Evolutionary conservation across 2,797 vertebrate species (phyloP).

Genomic region (Nothura maculosa): DNA sequence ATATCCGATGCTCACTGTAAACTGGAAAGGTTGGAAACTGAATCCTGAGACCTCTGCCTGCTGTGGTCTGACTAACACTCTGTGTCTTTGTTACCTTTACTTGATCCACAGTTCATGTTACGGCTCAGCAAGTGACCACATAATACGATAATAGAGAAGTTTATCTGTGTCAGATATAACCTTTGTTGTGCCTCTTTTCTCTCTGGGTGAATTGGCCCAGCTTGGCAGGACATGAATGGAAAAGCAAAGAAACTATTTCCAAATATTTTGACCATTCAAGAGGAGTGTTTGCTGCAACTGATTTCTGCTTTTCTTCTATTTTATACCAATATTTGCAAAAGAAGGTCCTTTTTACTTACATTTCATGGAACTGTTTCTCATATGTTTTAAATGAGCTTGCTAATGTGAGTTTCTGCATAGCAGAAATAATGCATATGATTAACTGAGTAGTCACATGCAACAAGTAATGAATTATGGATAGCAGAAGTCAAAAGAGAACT

Average conservation of each 20-base stretch:
- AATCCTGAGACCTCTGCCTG: constrained; percentile 20
- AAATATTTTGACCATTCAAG: not conserved
- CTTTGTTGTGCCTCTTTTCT: not conserved
- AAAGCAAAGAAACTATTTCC: not conserved
- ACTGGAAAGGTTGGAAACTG: constrained; percentile 69
- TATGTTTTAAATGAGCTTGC: not conserved
- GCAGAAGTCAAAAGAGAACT: constrained; percentile 23
- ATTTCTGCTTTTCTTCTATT: not conserved
- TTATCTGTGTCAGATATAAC: not conserved
- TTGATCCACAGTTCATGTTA: constrained; percentile 31
- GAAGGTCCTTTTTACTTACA: not conserved
- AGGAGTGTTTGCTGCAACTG: not conserved
- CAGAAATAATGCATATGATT: not conserved
- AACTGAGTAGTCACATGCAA: not conserved
- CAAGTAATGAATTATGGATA: constrained; percentile 44
- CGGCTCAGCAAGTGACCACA: constrained; percentile 11
- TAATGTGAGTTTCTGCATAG: not conserved
- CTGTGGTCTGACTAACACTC: constrained; percentile 42
- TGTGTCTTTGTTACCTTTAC: constrained; percentile 33
- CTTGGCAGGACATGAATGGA: not conserved
- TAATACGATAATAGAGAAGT: not conserved
- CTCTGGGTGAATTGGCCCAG: not conserved
- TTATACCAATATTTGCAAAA: not conserved
- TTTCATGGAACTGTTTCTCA: not conserved
- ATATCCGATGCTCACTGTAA: constrained; percentile 27